Percentiles rank a stretch among this genome's conserved stretches.
Conservation (phyloP, 2,113 vertebrate species). For the Eptatretus burgeri region DNA sequence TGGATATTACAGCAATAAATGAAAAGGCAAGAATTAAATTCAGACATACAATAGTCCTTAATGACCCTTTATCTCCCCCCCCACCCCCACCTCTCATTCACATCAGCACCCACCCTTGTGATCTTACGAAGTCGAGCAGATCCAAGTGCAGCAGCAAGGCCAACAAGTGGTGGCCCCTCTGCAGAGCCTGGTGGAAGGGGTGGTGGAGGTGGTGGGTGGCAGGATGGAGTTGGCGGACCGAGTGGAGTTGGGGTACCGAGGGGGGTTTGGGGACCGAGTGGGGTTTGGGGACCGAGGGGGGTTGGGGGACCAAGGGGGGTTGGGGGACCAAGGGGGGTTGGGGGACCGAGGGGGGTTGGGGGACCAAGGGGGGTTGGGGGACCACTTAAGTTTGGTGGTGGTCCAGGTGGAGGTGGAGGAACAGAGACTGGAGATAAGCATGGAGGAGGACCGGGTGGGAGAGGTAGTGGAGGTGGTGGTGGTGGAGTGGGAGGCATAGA, state of each 20-base stretch:
- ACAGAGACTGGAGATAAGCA: neutral
- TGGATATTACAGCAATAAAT: neutral
- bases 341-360: neutral
- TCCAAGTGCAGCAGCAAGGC: constrained; percentile 4
- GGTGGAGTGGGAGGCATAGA: neutral
- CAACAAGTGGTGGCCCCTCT: constrained; percentile 2
- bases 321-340: neutral
- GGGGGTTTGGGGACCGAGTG: neutral
- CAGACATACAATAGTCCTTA: neutral
- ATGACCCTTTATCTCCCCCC: too few relatives aligned
- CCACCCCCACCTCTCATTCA: too few relatives aligned
- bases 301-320: neutral
- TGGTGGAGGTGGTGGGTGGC: neutral
- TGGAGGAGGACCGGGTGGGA: neutral
- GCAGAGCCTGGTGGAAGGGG: neutral
- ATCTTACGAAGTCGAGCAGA: constrained; percentile 5
- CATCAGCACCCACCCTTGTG: constrained; percentile 1
- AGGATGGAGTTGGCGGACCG: neutral
- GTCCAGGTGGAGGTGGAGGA: neutral
- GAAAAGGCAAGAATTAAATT: neutral
- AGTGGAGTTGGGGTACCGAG: neutral
- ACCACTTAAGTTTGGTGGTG: neutral
- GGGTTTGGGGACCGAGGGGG: neutral
- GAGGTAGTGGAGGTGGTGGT: neutral
- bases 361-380: neutral